These are phyloP conservation scores for Dendrolimus kikuchii DNA, from an alignment of 1,140 invertebrate species.

Conservation along the genomic window DNA sequence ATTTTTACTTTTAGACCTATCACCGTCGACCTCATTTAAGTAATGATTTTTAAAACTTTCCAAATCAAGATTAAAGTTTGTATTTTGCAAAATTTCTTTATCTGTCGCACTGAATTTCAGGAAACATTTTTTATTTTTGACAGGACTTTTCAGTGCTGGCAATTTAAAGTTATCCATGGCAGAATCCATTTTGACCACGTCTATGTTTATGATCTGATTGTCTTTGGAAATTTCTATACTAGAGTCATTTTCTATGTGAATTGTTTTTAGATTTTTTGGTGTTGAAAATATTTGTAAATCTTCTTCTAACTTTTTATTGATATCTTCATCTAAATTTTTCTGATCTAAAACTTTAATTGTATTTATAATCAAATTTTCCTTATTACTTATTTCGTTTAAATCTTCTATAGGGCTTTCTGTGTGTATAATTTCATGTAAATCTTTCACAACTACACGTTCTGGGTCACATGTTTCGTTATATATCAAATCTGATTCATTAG, in stretches of 20 bases:
- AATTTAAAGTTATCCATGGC: slow-evolving; percentile 4
- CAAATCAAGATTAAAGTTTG: slow-evolving; percentile 35
- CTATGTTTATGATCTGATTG: slow-evolving; percentile 32
- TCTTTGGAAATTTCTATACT: slow-evolving; percentile 44
- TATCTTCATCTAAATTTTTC: neutral
- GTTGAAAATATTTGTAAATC: slow-evolving; percentile 21
- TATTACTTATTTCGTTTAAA: too few species aligned
- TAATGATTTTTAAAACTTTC: slow-evolving; percentile 51
- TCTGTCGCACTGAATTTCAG: slow-evolving; percentile 38
- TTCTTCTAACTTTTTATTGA: slow-evolving; percentile 12
- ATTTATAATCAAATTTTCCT: too few species aligned
- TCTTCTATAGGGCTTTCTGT: neutral
- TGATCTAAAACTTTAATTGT: too few species aligned
- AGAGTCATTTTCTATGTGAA: slow-evolving; percentile 36
- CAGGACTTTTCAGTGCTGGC: slow-evolving; percentile 12
- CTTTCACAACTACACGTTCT: too few species aligned
- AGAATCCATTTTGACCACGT: slow-evolving; percentile 25
- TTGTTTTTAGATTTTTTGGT: slow-evolving; percentile 30
- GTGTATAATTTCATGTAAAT: slow-evolving; percentile 3
- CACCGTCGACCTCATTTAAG: slow-evolving; percentile 35
- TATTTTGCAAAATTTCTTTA: slow-evolving; percentile 24
- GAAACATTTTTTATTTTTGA: slow-evolving; percentile 22
- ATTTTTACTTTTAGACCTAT: slow-evolving; percentile 9
- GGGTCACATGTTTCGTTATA: too few species aligned
- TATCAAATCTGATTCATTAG: too few species aligned